phyloP scores from a whole-genome alignment of 2,113 vertebrate species.

The Onychorhynchus coronatus region DNA sequence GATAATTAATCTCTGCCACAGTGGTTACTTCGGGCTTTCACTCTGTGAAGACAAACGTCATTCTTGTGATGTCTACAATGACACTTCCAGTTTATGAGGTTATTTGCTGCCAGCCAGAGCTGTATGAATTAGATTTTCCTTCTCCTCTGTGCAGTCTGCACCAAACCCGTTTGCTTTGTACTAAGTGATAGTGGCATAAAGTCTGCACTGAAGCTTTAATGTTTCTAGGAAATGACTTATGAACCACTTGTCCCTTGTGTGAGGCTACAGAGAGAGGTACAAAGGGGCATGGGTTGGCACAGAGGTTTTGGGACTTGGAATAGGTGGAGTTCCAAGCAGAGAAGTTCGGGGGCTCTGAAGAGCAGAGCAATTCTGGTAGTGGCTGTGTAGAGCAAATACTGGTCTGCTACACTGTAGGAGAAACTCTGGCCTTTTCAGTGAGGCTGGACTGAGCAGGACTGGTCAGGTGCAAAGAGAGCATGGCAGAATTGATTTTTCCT shows the following conservation, averaged over 20 bases:
- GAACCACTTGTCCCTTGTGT: background rate
- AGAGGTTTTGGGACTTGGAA: background rate
- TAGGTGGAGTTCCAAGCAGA: background rate
- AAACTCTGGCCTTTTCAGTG: background rate
- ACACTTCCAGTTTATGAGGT: background rate
- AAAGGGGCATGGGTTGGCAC: background rate
- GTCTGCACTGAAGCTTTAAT: background rate
- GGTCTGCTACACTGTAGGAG: background rate
- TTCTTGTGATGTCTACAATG: background rate
- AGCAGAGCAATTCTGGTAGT: background rate
- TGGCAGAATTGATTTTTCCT: background rate
- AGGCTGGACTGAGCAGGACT: background rate
- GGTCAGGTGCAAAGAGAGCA: background rate
- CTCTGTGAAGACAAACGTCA: background rate
- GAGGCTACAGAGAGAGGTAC: background rate
- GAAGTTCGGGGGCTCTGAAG: background rate
- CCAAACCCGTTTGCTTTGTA: background rate
- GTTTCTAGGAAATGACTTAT: background rate
- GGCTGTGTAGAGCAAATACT: rapidly evolving
- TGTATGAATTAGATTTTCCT: background rate
- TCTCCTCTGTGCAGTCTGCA: background rate
- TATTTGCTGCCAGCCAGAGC: background rate
- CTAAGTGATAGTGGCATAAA: background rate
- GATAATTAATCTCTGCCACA: background rate
- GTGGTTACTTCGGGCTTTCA: background rate